phyloP scores from a whole-genome alignment of 2,888 invertebrate species.

The Galeopsomyia nigrocyanea region DNA sequence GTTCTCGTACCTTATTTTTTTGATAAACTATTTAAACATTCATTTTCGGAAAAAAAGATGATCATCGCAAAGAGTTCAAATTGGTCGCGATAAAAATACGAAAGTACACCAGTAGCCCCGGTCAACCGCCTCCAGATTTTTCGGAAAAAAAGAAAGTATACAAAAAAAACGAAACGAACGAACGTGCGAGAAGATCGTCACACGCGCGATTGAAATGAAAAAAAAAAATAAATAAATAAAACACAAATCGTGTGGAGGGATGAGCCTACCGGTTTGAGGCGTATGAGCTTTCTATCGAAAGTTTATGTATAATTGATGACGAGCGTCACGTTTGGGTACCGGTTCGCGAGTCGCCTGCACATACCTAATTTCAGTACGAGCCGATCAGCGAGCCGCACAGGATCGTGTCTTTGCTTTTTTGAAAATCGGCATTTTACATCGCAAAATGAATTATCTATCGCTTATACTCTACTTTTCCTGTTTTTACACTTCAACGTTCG shows the following conservation, averaged over 20 bases:
- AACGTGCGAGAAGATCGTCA: no score
- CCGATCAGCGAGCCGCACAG: slow-evolving; percentile 46
- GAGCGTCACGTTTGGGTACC: slow-evolving; percentile 36
- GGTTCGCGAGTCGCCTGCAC: slow-evolving; percentile 34
- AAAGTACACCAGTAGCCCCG: no score
- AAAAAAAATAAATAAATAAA: background rate
- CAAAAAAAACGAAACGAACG: no score
- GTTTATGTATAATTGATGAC: slow-evolving; percentile 59
- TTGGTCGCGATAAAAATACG: no score
- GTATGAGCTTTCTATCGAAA: slow-evolving; percentile 57
- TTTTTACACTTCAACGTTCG: background rate
- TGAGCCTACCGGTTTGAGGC: slow-evolving; percentile 3
- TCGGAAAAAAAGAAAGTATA: no score
- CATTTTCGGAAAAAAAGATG: no score
- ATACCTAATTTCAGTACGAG: slow-evolving; percentile 55
- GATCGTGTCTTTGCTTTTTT: slow-evolving; percentile 42
- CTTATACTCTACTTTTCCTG: background rate
- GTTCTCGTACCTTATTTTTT: no score
- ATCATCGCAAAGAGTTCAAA: no score
- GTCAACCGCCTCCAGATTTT: no score
- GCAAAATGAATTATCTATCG: background rate
- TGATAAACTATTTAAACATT: no score
- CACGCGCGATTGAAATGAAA: no score
- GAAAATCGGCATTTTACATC: background rate
- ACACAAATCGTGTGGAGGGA: background rate